Evolutionary conservation across 2,797 vertebrate genomes (phyloP).

Genomic region (Neopelma chrysocephalum): DNA sequence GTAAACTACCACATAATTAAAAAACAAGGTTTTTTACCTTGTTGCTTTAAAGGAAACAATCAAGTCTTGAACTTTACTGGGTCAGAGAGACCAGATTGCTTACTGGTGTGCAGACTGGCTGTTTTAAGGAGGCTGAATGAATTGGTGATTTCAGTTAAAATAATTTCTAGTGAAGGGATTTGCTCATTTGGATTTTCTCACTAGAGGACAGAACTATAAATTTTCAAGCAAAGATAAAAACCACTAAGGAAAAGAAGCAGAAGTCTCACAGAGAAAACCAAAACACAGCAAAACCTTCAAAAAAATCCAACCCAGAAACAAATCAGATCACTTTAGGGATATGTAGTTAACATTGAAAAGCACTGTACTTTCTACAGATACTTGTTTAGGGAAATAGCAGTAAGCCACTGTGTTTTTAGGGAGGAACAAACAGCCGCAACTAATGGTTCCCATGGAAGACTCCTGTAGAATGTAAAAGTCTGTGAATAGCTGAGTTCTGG

Average conservation of each 20-base stretch:
- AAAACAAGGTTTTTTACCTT: neutral
- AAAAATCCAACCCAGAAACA: neutral
- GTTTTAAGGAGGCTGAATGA: neutral
- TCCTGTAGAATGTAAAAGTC: neutral
- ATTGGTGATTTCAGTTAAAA: neutral
- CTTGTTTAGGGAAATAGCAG: constrained; percentile 35
- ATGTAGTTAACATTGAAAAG: constrained; percentile 25
- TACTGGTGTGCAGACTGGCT: neutral
- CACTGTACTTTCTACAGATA: neutral
- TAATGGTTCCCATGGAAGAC: constrained; percentile 17
- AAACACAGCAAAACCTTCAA: neutral
- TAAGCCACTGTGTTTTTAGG: constrained; percentile 46
- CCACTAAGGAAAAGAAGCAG: neutral
- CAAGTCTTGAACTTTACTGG: neutral
- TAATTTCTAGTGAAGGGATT: neutral
- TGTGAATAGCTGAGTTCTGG: neutral
- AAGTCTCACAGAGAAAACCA: neutral
- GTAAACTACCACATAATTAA: neutral
- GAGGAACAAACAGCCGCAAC: constrained; percentile 59
- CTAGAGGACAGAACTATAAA: neutral
- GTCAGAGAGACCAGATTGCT: constrained; percentile 21
- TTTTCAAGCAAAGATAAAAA: neutral
- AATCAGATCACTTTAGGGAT: neutral
- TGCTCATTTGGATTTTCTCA: constrained; percentile 14
- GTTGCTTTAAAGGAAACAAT: neutral